Percentiles rank a stretch among this genome's conserved stretches.
Conservation (phyloP, 2,113 vertebrate species). For the Thryonomys swinderianus region DNA sequence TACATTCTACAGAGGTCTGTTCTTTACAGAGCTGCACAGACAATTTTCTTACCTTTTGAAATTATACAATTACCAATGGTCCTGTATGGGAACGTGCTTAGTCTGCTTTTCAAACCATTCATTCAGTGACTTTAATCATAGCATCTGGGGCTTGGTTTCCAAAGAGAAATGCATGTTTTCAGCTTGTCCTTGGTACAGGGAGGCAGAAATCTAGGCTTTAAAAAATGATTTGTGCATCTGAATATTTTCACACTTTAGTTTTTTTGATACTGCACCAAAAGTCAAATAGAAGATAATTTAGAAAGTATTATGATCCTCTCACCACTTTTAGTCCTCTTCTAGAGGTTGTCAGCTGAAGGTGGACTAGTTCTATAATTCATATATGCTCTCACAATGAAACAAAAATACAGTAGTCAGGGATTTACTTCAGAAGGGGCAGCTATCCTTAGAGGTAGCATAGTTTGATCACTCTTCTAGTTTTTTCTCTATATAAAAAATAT, state of each 20-base stretch:
- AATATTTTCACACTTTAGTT: slow-evolving; percentile 40
- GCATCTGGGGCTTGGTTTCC: slow-evolving; percentile 76
- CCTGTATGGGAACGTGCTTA: slow-evolving; percentile 40
- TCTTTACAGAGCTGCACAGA: slow-evolving; percentile 45
- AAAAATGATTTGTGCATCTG: slow-evolving; percentile 40
- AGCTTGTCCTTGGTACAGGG: slow-evolving; percentile 75
- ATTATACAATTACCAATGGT: not conserved
- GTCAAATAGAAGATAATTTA: not conserved
- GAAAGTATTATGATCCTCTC: not conserved
- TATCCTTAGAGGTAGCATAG: not conserved
- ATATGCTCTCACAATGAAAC: not conserved
- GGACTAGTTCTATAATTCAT: not conserved
- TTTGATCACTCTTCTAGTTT: not conserved
- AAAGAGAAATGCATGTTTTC: slow-evolving; percentile 80
- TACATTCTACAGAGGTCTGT: not conserved
- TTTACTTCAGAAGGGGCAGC: not conserved
- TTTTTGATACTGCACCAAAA: slow-evolving; percentile 31
- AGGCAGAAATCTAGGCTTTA: slow-evolving; percentile 63
- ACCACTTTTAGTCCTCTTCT: not conserved
- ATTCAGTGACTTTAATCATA: slow-evolving; percentile 83
- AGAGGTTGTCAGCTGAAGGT: not conserved
- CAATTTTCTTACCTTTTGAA: slow-evolving; percentile 55
- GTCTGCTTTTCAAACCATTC: slow-evolving; percentile 75
- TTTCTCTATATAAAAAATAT: not conserved
- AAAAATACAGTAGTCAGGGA: not conserved